Evolutionary conservation across 1,140 invertebrate species (phyloP), one percentile per base, ranked within the genome.

Genomic region (Lucilia cuprina): DNA sequence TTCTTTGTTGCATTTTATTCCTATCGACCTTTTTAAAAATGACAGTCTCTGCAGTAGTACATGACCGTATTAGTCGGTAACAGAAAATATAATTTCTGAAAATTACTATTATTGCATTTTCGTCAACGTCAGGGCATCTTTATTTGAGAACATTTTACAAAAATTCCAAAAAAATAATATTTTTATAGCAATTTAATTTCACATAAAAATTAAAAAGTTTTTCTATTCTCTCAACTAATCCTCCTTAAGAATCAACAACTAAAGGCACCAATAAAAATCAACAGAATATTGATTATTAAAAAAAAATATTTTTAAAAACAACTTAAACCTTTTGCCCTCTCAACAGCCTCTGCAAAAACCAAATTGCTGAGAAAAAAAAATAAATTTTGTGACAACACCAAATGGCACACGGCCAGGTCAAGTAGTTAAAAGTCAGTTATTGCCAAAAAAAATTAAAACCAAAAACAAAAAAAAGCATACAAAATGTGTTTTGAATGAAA

Each of bases 371-470:
- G 25, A 30, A 3, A 30, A 30, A 30, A 30, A 30, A n/a, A 60
- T 30, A 30, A 60, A n/a, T 8, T 60, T 60, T 60, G 55, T 60
- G 55, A 78, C 30, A 78, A 41, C 75, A 41, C 25, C 65, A n/a
- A 13, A 80, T 80, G 77, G 77, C 77, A 80, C 47, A 25, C 19
- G 41, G 77, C 77, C 77, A 80, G 77, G 77, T 80, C 77, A 80
- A 80, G 77, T 80, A 80, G 77, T 80, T 70, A 25, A 19, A 21
- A 10, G 19, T 21, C 19, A 21, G n/a, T 21, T 70, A 21, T 70
- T 70, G 65, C 65, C 65, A 70, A 70, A 70, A 70, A 70, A 12
- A 70, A 3, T 12, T 10, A 21, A 19, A 70, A 0, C 19, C 21
- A 25, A n/a, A 25, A 70, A 13, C 12, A 14, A 0, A 55, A 4